Percentiles rank a stretch among this genome's conserved stretches.
Conservation (phyloP, 2,113 vertebrate genomes). For the Takifugu bimaculatus region DNA sequence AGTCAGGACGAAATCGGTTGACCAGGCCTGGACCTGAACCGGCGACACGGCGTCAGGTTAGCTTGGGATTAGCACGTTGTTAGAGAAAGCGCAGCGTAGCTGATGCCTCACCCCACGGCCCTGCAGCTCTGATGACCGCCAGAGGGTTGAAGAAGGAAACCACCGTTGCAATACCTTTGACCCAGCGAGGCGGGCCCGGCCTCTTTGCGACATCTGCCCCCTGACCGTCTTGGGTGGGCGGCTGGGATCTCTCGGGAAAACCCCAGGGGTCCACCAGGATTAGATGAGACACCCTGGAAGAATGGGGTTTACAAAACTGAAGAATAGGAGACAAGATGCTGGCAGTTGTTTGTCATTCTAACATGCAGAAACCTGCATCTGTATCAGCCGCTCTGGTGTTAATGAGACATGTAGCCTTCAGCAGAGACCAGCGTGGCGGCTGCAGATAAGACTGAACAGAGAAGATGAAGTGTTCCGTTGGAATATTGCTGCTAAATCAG, state of each 20-base stretch:
- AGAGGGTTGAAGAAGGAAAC: slow-evolving; percentile 85
- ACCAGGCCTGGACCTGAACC: slow-evolving; percentile 83
- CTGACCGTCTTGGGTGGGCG: slow-evolving; percentile 49
- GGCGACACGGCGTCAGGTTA: not conserved
- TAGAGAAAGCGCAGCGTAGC: not conserved
- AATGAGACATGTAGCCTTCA: too few relatives aligned
- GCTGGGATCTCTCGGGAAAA: slow-evolving; percentile 78
- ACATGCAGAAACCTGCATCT: too few relatives aligned
- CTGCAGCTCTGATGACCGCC: slow-evolving; percentile 87
- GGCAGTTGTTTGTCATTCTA: not conserved
- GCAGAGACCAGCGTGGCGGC: too few relatives aligned
- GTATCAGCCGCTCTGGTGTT: too few relatives aligned
- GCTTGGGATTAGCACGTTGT: not conserved
- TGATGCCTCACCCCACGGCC: slow-evolving; percentile 82
- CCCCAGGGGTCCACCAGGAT: slow-evolving; percentile 92
- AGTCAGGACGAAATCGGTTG: slow-evolving; percentile 86
- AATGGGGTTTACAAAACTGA: not conserved
- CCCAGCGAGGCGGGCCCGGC: slow-evolving; percentile 75
- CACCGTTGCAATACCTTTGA: slow-evolving; percentile 76
- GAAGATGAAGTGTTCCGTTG: not conserved
- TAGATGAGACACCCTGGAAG: slow-evolving; percentile 82
- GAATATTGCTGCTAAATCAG: not conserved
- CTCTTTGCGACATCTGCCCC: slow-evolving; percentile 51
- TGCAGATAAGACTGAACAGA: not conserved
- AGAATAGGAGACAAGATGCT: not conserved